Base-by-base conservation (phyloP, 2,797 vertebrate species). In the Corythornis leucogaster region DNA sequence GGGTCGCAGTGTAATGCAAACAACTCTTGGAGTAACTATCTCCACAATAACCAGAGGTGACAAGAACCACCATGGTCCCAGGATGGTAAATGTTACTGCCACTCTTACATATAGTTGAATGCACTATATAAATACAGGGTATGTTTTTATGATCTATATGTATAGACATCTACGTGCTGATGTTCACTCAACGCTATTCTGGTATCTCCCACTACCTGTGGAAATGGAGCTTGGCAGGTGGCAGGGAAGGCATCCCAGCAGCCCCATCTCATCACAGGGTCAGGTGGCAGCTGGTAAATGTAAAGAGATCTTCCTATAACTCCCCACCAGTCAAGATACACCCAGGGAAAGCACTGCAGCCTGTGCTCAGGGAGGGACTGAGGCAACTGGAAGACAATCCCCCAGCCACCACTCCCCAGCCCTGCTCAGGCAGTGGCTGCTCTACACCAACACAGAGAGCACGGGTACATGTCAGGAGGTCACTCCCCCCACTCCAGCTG, bases 31-130 rank as follows among this genome's bases (percentile, higher is more conserved):
- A 75, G 12, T 11, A 19, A 35, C 48, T 40, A 67, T 30, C 38
- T 63, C 53, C 66, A 28, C 21, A n/a, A 35, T 1, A 1, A 43
- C 7, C 62, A 59, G 63, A n/a, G 82, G n/a, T 38, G 76, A 68
- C 42, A 61, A 28, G 12, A 59, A 71, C 24, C 63, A 62, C 25
- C 2, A 1, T 0, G 0, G 43, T 67, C 8, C 2, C 2, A 1
- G 71, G 73, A 62, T 8, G 38, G 35, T 5, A 40, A 3, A 1
- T 45, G 21, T 14, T 54, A 38, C 83, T 63, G 71, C 42, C 1
- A 5, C 46, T 67, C 62, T 40, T 55, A 81, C 6, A 92, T 57
- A 40, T 12, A 85, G 76, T 3, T 11, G 51, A 71, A 46, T 26
- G 40, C 4, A 2, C 53, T 73, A 76, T 8, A 53, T 2, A 62